Percentiles rank a stretch among this genome's conserved stretches.
Conservation (phyloP, 2,113 vertebrate species). For the Rhinoptilus africanus region DNA sequence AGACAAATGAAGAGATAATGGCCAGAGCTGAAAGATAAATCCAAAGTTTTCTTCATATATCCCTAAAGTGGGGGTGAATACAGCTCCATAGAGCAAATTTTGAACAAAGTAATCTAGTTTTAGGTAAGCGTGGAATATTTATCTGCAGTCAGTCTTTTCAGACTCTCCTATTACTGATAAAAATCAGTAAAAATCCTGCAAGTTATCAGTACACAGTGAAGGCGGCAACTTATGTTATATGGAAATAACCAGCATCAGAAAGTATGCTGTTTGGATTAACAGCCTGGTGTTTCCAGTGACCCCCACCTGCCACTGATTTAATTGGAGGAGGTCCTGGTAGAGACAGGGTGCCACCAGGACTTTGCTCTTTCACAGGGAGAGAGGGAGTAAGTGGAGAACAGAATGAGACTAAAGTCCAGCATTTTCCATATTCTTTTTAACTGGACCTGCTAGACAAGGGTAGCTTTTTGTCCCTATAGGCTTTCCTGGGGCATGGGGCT, state of each 20-base stretch:
- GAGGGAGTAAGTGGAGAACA: not conserved
- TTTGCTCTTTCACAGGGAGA: not conserved
- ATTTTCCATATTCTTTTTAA: not conserved
- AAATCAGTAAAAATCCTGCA: not conserved
- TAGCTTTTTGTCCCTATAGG: not conserved
- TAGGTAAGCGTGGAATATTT: not conserved
- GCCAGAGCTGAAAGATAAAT: not conserved
- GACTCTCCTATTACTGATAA: not conserved
- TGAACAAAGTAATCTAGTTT: not conserved
- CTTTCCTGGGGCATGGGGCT: not conserved
- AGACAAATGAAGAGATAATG: not conserved
- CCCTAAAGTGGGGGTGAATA: not conserved
- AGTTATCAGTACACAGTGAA: not conserved
- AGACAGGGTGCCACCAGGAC: not conserved
- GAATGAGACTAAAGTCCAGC: not conserved
- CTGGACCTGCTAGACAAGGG: not conserved
- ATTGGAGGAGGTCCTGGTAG: not conserved
- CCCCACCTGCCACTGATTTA: not conserved
- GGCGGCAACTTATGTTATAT: not conserved
- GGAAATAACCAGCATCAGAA: not conserved
- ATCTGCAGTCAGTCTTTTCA: not conserved
- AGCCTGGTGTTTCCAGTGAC: not conserved
- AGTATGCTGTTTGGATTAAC: not conserved
- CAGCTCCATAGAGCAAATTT: not conserved
- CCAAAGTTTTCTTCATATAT: not conserved